These are phyloP conservation scores for Cephus runcator DNA, from an alignment of 2,888 invertebrate genomes.

Conservation along the genomic window DNA sequence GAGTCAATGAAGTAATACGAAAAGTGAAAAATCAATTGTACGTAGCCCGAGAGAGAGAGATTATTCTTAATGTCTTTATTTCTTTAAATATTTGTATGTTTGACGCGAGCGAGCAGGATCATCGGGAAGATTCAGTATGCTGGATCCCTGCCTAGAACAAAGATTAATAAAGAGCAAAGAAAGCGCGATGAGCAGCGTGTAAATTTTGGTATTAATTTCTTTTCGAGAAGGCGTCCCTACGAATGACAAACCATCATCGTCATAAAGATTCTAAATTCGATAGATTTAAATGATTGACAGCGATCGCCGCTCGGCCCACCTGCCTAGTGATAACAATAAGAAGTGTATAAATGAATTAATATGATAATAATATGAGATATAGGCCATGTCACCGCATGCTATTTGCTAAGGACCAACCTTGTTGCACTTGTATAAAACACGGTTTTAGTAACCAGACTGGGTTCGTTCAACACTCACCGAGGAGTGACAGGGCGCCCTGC, in stretches of 20 bases:
- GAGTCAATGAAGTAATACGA: background rate
- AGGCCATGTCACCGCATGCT: constrained; percentile 66
- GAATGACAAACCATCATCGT: too few species aligned
- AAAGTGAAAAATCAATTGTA: background rate
- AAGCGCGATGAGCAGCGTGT: too few species aligned
- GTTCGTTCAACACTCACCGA: constrained; percentile 63
- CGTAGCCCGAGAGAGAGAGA: background rate
- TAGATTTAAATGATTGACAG: constrained; percentile 11
- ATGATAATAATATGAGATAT: constrained; percentile 40
- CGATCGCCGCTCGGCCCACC: constrained; percentile 54
- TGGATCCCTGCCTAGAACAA: background rate
- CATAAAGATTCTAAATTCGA: background rate
- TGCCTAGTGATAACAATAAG: constrained; percentile 48
- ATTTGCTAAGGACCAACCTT: constrained; percentile 66
- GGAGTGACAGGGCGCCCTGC: constrained; percentile 64
- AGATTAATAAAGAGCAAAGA: too few species aligned
- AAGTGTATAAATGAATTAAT: constrained; percentile 26
- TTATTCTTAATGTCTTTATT: too few species aligned
- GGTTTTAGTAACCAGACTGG: constrained; percentile 65
- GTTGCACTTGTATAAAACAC: constrained; percentile 64
- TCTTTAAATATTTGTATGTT: too few species aligned
- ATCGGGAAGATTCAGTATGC: background rate
- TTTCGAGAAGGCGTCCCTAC: too few species aligned
- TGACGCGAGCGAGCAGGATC: background rate
- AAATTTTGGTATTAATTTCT: background rate